Evolutionary conservation across 2,888 invertebrate species (phyloP).

Genomic region (Lamellibrachia satsuma): DNA sequence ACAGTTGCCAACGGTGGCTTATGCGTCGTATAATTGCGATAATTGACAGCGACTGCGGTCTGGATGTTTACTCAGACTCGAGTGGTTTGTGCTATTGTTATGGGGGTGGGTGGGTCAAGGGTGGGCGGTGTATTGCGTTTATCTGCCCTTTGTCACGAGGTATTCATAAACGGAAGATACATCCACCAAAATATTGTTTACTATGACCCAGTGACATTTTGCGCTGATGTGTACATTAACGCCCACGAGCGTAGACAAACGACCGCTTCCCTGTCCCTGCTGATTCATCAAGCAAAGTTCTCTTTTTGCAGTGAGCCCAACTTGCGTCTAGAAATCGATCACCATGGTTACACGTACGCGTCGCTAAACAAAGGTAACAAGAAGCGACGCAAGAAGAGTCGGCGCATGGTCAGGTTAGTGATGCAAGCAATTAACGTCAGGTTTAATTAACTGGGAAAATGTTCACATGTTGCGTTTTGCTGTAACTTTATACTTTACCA

Average conservation of each 20-base stretch:
- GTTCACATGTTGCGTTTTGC: background rate
- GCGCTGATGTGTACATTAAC: background rate
- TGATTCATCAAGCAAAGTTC: background rate
- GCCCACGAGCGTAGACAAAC: background rate
- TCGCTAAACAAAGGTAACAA: background rate
- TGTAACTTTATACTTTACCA: background rate
- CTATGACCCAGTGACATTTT: background rate
- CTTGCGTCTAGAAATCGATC: slow-evolving; percentile 3
- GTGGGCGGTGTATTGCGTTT: background rate
- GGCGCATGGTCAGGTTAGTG: background rate
- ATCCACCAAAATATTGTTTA: background rate
- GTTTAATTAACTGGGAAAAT: background rate
- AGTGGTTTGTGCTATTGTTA: background rate
- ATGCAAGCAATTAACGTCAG: background rate
- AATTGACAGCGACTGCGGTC: background rate
- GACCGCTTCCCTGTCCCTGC: background rate
- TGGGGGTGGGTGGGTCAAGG: background rate
- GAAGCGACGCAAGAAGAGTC: slow-evolving; percentile 3
- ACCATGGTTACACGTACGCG: background rate
- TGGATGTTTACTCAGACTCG: background rate
- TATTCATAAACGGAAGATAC: background rate
- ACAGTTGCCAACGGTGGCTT: background rate
- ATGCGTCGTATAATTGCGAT: background rate
- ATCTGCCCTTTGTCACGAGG: too few species aligned
- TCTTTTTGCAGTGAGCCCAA: background rate